These are phyloP conservation scores for Origma solitaria DNA, from an alignment of 2,113 vertebrate genomes.

Conservation along the genomic window DNA sequence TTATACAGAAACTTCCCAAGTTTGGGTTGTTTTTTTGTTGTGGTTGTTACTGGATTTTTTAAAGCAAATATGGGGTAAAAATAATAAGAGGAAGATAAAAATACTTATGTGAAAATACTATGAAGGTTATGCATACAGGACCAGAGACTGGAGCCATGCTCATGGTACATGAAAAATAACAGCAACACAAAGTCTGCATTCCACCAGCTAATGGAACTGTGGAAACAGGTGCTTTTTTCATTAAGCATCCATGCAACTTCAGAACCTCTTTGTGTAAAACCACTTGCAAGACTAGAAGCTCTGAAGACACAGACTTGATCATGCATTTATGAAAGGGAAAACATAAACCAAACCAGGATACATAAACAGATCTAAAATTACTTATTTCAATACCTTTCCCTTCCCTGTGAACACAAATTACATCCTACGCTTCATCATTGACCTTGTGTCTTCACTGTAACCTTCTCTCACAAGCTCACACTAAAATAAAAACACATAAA, in stretches of 20 bases:
- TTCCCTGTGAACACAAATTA: background rate
- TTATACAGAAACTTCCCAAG: background rate
- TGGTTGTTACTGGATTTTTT: background rate
- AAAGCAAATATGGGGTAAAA: background rate
- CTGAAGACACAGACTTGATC: background rate
- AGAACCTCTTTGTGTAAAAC: background rate
- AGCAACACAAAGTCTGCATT: background rate
- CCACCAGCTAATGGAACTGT: background rate
- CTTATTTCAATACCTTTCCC: background rate
- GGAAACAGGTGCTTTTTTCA: background rate
- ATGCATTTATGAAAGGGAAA: background rate
- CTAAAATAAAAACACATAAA: background rate
- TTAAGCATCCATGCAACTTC: background rate
- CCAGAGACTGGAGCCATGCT: background rate
- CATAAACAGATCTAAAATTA: background rate
- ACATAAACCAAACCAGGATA: background rate
- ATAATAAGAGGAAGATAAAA: background rate
- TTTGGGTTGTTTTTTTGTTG: accelerated
- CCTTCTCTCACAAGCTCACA: background rate
- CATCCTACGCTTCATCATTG: background rate
- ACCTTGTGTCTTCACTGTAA: background rate
- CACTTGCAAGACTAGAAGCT: background rate
- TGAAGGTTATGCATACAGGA: background rate
- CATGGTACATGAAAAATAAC: background rate
- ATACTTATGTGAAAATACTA: background rate